phyloP scores from a whole-genome alignment of 2,888 invertebrate species.

The Baronia brevicornis region DNA sequence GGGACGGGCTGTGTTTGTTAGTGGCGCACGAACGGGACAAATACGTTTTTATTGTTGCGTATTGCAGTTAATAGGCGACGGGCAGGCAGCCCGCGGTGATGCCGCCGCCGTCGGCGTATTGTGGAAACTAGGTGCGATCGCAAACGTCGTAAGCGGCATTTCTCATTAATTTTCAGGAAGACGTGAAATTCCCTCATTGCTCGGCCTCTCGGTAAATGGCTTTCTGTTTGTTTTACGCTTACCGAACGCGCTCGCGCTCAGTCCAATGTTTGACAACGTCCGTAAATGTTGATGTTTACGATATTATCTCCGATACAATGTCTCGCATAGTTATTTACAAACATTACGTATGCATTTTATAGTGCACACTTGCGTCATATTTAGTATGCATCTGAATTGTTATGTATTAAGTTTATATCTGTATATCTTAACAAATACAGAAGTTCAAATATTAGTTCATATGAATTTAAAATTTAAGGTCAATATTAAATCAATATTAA shows the following conservation, averaged over 20 bases:
- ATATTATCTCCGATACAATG: too few species aligned
- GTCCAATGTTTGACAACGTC: slow-evolving; percentile 23
- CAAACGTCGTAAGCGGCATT: slow-evolving; percentile 62
- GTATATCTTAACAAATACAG: too few species aligned
- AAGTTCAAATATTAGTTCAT: too few species aligned
- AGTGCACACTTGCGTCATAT: too few species aligned
- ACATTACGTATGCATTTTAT: too few species aligned
- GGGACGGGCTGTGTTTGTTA: slow-evolving; percentile 33
- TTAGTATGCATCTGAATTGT: too few species aligned
- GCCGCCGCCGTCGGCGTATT: slow-evolving; percentile 56
- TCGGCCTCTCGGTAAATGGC: slow-evolving; percentile 53
- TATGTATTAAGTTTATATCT: too few species aligned
- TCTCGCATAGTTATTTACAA: too few species aligned
- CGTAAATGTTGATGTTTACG: slow-evolving; percentile 20
- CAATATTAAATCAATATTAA: too few species aligned
- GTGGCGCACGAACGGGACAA: slow-evolving; percentile 40
- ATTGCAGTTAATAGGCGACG: slow-evolving; percentile 54
- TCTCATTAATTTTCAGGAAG: slow-evolving; percentile 73
- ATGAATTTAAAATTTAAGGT: too few species aligned
- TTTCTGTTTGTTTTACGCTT: slow-evolving; percentile 47
- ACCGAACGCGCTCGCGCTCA: slow-evolving; percentile 22
- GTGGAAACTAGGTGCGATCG: slow-evolving; percentile 58
- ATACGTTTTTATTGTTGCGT: slow-evolving; percentile 53
- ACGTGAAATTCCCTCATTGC: slow-evolving; percentile 58
- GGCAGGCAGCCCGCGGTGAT: slow-evolving; percentile 41